Evolutionary conservation across 2,888 invertebrate species (phyloP), one percentile per base, ranked within the genome.

Genomic region (Tiphia femorata): DNA sequence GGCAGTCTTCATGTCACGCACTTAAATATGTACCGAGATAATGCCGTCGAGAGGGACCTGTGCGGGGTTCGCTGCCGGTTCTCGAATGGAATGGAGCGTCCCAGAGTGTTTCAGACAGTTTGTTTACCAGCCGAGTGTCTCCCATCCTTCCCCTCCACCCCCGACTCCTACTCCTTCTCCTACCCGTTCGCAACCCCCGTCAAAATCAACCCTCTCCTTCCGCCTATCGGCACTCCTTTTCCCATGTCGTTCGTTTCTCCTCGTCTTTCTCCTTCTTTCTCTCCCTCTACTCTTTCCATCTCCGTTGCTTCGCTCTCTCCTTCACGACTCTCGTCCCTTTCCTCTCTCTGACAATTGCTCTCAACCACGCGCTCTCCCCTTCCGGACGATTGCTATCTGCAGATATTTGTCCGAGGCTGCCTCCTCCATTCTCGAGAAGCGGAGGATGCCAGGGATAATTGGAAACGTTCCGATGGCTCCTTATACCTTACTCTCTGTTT

Each of bases 21-120:
- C 80, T 81, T 80, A 80, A 81, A 81, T 81, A 80, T 80, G 81
- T 79, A 80, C 78, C 75, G 75, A 79, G 79, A 80, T 81, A 80
- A 81, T 80, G 71, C 78, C 72, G 67, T 72, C 63, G 73, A 76
- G 76, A 78, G 69, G n/a, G 72, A 68, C 70, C 65, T 63, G n/a
- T n/a, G 62, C 66, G 64, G 67, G 70, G 67, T 49, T 64, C 42
- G 58, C n/a, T n/a, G 62, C 68, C 60, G 59, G 58, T 62, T 65
- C 76, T 76, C 70, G 63, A 78, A 76, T 74, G 77, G 75, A 77
- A 77, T 75, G 70, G 75, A 72, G 69, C 72, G 70, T 67, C 68
- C 66, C 70, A 69, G 79, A 77, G 76, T 81, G 81, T 79, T 81
- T 77, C 76, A 76, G 81, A 81, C 81, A 81, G 81, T 80, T 79